Evolutionary conservation across 2,888 invertebrate genomes (phyloP).

Genomic region (Rambutsinella grinnellia): DNA sequence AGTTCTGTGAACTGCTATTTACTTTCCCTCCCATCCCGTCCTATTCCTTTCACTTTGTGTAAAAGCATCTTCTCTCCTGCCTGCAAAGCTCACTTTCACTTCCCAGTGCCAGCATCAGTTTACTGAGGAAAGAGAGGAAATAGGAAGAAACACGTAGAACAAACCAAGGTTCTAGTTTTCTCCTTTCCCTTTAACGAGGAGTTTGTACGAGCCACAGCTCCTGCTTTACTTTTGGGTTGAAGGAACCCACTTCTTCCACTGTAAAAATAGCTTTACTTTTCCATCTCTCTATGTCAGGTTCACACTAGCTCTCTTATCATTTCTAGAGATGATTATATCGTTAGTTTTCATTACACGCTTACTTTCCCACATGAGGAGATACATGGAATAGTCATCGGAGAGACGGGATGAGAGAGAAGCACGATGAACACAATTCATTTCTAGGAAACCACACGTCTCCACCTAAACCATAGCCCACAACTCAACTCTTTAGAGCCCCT

Average conservation of each 20-base stretch:
- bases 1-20: constrained; percentile 15
- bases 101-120: not conserved
- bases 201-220: not conserved
- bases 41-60: no score
- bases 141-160: constrained; percentile 25
- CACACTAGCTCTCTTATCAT: not conserved
- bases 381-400: not conserved
- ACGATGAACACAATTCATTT: not conserved
- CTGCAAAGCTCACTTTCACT: not conserved
- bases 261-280: not conserved
- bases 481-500: not conserved
- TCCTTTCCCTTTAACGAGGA: not conserved
- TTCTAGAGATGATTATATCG: not conserved
- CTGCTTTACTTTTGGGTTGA: no score
- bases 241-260: no score
- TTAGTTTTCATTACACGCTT: not conserved
- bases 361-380: not conserved
- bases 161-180: not conserved
- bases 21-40: not conserved
- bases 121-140: constrained; percentile 28
- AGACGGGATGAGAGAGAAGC: no score
- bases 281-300: not conserved
- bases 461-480: no score
- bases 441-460: not conserved
- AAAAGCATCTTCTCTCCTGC: not conserved